Base-by-base conservation (phyloP, 2,113 vertebrate genomes). In the Seriola rivoliana region DNA sequence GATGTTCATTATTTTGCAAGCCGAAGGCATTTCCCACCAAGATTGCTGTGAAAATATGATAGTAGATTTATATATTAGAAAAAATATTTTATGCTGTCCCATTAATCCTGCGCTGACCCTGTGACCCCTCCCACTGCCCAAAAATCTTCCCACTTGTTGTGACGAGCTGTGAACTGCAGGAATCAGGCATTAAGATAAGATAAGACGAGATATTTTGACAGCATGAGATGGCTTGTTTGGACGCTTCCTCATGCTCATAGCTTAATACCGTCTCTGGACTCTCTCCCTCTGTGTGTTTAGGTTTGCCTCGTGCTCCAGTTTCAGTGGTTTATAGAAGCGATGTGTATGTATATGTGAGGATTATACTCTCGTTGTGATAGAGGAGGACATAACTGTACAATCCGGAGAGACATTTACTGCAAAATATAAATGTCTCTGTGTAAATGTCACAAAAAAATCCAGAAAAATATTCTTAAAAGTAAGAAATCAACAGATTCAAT, bases 181-280 rank as follows among this genome's bases (percentile, higher is more conserved):
- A 84, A 77, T 85, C 72, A 65, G 69, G 5, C 81, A 42, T 85
- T 80, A 75, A 82, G 84, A 88, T 82, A 9, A 85, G 83, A 75
- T 74, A 52, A 82, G 68, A 82, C 64, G n/a, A 75, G 80, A 72
- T 73, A 70, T 81, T 85, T 44, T 63, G 71, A 71, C 77, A 46
- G 62, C 73, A 54, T 34, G 52, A 59, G 64, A 81, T 60, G 34
- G 6, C 76, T 50, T 64, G 65, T 80, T 88, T 82, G 54, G 50
- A 72, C 46, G 69, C 63, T 32, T 25, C 36, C 63, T 72, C 71
- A 46, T 3, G 19, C 14, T 54, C 12, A 1, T 10, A 32, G 17
- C 5, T 68, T 66, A 25, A 79, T 32, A 34, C 76, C 34, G 14
- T 54, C 59, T 59, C 73, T 70, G 75, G 75, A 70, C 68, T 71